Evolutionary conservation across 2,888 invertebrate species (phyloP), one percentile per base, ranked within the genome.

Genomic region (Phasia obesa): DNA sequence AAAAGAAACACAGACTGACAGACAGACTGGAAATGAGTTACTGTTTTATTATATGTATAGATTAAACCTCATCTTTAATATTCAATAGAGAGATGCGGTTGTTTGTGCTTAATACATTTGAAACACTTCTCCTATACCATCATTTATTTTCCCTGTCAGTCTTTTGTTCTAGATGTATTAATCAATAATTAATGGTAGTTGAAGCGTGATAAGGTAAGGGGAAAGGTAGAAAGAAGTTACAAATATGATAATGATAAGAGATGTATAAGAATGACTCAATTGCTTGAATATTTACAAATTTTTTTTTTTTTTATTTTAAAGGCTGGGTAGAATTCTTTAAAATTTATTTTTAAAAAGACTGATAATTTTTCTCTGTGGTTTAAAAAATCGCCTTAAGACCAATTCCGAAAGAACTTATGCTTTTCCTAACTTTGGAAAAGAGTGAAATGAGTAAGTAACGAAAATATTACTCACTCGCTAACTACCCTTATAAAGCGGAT

Each of bases 151-250:
- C 25, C 4, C 60, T 51, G 21, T 5, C 51, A 15, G 11, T 21
- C 15, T 27, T n/a, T 13, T 31, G 31, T 23, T 62, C 35, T 23
- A 62, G 42, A 11, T 38, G 2, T 19, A 53, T 62, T 53, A 69
- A 77, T 62, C 62, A 62, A 69, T 60, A 62, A 38, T 47, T 70
- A 62, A 47, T 77, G 62, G 19, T 19, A 70, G 59, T 44, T 60
- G 57, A 60, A n/a, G 17, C 5, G 13, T 35, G 13, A 17, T 13
- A 4, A 15, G 5, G 11, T 17, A 17, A 4, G 23, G 9, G 6
- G 11, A 64, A 4, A 25, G 4, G n/a, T 13, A 44, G 25, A 13
- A 42, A 42, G n/a, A 25, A 5, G 13, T 42, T 23, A 13, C 5
- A 42, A 4, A 23, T 3, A n/a, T 60, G 19, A 47, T 31, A 6